A percentile compares a stretch with the other conserved stretches of the same genome.
phyloP scores from a whole-genome alignment of 1,140 invertebrate species.

The Zeugodacus cucurbitae region DNA sequence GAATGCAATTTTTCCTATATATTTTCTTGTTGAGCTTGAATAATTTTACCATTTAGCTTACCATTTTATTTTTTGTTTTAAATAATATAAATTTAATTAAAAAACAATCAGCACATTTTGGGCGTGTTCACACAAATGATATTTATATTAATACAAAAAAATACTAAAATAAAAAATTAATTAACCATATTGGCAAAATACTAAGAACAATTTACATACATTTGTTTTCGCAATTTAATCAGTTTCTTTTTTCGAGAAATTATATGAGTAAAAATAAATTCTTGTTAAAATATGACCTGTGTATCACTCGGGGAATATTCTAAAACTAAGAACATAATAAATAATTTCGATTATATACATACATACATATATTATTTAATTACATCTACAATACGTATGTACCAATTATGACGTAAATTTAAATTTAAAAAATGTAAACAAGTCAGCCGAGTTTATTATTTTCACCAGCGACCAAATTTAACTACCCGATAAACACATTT shows the following conservation, averaged over 20 bases:
- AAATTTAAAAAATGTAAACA: not conserved
- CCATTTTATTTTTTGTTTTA: not conserved
- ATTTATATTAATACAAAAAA: not conserved
- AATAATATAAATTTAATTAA: conserved; percentile 11
- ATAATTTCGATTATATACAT: no score
- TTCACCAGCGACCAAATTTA: not conserved
- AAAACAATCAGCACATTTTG: not conserved
- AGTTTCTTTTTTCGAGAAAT: no score
- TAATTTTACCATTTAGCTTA: not conserved
- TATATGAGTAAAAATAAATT: no score
- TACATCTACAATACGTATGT: no score
- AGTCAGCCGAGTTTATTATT: not conserved
- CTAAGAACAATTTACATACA: no score
- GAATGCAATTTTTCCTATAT: not conserved
- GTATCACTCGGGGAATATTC: no score
- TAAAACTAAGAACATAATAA: no score
- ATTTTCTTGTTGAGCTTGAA: not conserved
- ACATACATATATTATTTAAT: no score
- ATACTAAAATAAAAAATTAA: not conserved
- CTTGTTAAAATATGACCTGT: no score
- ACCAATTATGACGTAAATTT: no score
- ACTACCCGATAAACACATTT: not conserved
- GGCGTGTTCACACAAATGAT: not conserved
- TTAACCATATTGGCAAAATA: not conserved
- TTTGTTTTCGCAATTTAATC: no score